Evolutionary conservation across 2,113 vertebrate species (phyloP).

Genomic region (Phalacrocorax aristotelis): DNA sequence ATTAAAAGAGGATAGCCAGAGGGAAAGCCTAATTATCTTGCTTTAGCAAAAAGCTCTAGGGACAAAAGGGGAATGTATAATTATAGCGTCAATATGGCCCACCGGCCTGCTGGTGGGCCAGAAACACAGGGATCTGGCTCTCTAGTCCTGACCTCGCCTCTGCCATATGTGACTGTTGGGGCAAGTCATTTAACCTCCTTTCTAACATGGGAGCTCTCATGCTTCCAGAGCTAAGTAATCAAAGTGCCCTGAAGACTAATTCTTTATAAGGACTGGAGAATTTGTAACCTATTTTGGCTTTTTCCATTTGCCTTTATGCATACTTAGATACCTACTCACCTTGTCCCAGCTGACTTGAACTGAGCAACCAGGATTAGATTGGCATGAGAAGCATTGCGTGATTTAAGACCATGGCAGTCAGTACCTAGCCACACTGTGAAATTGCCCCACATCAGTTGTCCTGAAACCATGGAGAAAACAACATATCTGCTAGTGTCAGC

Average conservation of each 20-base stretch:
- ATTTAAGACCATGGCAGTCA: not conserved
- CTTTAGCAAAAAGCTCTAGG: not conserved
- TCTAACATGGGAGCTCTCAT: not conserved
- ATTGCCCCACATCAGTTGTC: not conserved
- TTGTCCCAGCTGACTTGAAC: not conserved
- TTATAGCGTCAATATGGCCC: not conserved
- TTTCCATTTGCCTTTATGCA: not conserved
- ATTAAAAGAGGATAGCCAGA: not conserved
- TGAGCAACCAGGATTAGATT: not conserved
- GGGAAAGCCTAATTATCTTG: conserved; percentile 40
- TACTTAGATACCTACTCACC: not conserved
- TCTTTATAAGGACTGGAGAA: not conserved
- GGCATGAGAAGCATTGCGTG: not conserved
- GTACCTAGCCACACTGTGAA: not conserved
- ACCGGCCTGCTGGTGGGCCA: not conserved
- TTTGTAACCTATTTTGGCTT: not conserved
- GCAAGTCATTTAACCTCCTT: not conserved
- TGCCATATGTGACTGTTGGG: not conserved
- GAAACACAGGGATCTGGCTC: accelerated
- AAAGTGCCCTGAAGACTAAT: not conserved
- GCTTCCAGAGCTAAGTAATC: not conserved
- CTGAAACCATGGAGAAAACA: not conserved
- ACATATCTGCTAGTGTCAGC: not conserved
- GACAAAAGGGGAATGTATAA: not conserved
- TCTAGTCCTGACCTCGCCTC: not conserved